Evolutionary conservation across 2,888 invertebrate species (phyloP), one percentile per base, ranked within the genome.

Genomic region (Adineta ricciae): DNA sequence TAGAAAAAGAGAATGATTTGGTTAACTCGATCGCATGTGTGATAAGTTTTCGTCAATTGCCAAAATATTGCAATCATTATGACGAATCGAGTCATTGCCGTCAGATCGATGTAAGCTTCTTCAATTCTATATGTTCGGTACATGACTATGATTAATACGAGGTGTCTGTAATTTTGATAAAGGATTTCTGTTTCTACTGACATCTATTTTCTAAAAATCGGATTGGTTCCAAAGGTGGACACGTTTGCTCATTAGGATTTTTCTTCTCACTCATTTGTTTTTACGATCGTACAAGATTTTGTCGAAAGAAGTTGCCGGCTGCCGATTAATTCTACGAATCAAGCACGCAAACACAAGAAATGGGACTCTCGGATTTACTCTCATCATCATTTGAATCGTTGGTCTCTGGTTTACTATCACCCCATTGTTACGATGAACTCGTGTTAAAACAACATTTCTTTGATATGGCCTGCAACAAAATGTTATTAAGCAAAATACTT

Each of bases 391-490:
- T 85, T 49, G 85, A 85, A 49, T 41, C 83, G 36, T n/a, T 84
- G 8, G 38, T 85, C 36, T 84, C 64, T 19, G 24, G 72, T 41
- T 56, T 86, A 32, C 52, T 86, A 54, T 93, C 94, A 54, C 93
- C 94, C 88, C 92, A 94, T 88, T 97, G 97, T 90, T 94, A 94
- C 88, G 93, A 95, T 88, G 94, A 94, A 90, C 95, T 95, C 90
- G 94, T 96, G 88, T 90, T 93, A 84, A 93, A 95, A 56, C 93
- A 93, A 87, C 94, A 97, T 91, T 95, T 96, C 89, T 91, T 95
- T 50, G 93, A 97, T 90, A 24, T 84, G 14, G 56, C 32, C 24
- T 86, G 86, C 78, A 38, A 84, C 5, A 84, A 84, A 54, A 92
- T 94, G 56, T 93, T 95, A 11, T 89, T 96, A 85, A 96, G 96